A percentile compares a stretch with the other conserved stretches of the same genome.
These are phyloP conservation scores for Moxostoma hubbsi DNA, from an alignment of 2,797 vertebrate genomes.

Conservation along the genomic window DNA sequence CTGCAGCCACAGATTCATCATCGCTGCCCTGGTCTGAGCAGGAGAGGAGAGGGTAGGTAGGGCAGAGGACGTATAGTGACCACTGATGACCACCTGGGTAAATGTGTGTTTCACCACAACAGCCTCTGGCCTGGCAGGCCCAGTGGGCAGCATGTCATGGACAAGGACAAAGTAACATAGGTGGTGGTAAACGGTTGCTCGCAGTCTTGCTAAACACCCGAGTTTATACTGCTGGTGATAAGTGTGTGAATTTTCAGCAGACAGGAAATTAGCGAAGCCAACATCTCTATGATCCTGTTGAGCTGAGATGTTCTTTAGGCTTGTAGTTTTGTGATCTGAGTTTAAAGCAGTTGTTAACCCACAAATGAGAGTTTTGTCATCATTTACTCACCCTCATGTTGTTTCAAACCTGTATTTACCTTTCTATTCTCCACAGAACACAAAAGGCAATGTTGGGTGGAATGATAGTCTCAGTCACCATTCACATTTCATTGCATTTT, in stretches of 20 bases:
- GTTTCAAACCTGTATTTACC: no score
- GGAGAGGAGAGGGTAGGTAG: slow-evolving; percentile 71
- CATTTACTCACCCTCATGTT: no score
- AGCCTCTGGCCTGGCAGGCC: slow-evolving; percentile 14
- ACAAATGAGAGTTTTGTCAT: no score
- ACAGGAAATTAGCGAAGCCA: background rate
- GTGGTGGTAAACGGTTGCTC: slow-evolving; percentile 18
- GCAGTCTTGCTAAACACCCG: background rate
- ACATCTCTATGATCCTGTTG: background rate
- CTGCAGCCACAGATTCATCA: slow-evolving; percentile 85
- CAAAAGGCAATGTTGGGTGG: no score
- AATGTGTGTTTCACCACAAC: slow-evolving; percentile 41
- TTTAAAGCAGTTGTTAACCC: no score
- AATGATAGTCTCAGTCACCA: no score
- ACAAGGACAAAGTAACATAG: slow-evolving; percentile 43
- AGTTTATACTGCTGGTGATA: background rate
- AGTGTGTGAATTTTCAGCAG: background rate
- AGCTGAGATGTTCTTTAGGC: background rate
- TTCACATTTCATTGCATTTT: no score
- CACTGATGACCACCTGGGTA: slow-evolving; percentile 61
- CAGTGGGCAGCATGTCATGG: slow-evolving; percentile 28
- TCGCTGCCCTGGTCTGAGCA: slow-evolving; percentile 74
- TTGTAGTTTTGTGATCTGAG: no score
- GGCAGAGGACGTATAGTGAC: slow-evolving; percentile 49
- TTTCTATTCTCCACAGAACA: no score